phyloP scores from a whole-genome alignment of 2,113 vertebrate genomes.

The Rhegmatorhina hoffmannsi region DNA sequence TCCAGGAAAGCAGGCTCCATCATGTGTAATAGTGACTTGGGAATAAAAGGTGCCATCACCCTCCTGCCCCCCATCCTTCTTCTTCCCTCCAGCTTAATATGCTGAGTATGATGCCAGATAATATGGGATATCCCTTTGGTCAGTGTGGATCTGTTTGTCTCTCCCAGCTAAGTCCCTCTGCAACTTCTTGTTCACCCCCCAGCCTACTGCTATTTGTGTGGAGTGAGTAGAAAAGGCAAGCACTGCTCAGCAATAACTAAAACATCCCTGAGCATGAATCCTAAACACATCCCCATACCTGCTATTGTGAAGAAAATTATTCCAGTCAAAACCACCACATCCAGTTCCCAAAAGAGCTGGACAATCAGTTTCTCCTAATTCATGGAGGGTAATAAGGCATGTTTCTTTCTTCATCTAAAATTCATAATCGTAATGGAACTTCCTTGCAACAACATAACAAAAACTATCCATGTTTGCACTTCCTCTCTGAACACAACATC shows the following conservation, averaged over 20 bases:
- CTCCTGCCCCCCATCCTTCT: background rate
- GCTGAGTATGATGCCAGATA: background rate
- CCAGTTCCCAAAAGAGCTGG: background rate
- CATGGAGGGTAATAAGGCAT: rapidly evolving
- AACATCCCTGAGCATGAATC: background rate
- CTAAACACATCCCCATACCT: background rate
- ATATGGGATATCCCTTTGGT: background rate
- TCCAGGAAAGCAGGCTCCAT: background rate
- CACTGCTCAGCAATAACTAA: background rate
- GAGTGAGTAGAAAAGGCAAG: background rate
- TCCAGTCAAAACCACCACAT: background rate
- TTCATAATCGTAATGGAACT: background rate
- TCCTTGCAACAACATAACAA: background rate
- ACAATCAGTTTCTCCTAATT: background rate
- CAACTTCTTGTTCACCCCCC: rapidly evolving
- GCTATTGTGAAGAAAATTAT: background rate
- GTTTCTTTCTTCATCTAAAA: background rate
- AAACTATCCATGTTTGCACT: background rate
- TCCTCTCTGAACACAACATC: background rate
- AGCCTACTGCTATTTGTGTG: no score
- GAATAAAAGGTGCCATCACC: background rate
- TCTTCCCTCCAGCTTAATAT: background rate
- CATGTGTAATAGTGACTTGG: background rate
- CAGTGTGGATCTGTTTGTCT: background rate
- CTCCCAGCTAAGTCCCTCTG: no score